Evolutionary conservation across 2,888 invertebrate species (phyloP), one percentile per base, ranked within the genome.

Genomic region (Scaptomyza polygonia): DNA sequence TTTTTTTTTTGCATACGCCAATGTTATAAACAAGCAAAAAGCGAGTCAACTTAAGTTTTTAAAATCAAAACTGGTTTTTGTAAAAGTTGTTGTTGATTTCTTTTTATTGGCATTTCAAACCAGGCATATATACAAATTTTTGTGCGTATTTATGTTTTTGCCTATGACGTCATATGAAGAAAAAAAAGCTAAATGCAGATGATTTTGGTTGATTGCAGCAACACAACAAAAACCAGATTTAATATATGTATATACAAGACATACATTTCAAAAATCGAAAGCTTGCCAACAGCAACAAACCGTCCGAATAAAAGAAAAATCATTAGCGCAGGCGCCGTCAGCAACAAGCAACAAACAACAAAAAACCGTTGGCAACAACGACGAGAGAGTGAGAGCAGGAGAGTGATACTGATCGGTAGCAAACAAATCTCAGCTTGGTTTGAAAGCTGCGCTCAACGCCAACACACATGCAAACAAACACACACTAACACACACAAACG

Each of bases 1-100:
- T 14, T 36, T 25, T 5, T 25, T 25, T 25, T 86, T 87, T 86
- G 86, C 79, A 86, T 79, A 62, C 57, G 53, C 49, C 67, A 79
- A 81, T 65, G 66, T 66, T 73, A 66, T 40, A 59, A 67, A 47
- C 57, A 56, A 61, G 39, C 52, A 70, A 30, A 21, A 40, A 47
- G 11, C 43, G 43, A 66, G 54, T 42, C 49, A 63, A 59, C 45
- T 70, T 71, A 54, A 68, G 56, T 36, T 49, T 43, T 16, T 53
- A 56, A 52, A 59, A 47, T 21, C 21, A 34, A 67, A 73, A 68
- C 74, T 64, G 74, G 79, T 79, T 74, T 75, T 52, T 61, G 61
- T 78, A 56, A 68, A 67, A 69, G 32, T 77, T 74, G 32, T 77
- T 74, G 57, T 75, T 59, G 71, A 59, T 75, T 79, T 75, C 57